Conservation (phyloP, 2,113 vertebrate genomes). For the Polyodon spathula region DNA sequence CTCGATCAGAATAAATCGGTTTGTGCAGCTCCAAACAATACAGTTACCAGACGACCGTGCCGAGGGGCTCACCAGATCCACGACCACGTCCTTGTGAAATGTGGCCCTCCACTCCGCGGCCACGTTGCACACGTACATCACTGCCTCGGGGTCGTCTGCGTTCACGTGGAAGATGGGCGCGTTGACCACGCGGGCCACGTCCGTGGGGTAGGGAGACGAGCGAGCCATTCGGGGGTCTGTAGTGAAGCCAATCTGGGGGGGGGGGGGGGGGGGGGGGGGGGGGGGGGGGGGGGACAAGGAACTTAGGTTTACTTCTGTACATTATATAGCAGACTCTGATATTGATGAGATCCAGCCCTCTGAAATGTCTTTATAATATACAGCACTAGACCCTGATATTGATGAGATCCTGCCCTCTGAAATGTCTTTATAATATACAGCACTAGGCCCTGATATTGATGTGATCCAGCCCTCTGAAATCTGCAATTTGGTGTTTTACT, state of each 20-base stretch:
- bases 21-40: too few species aligned
- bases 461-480: too few species aligned
- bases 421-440: too few species aligned
- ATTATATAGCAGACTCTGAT: neutral
- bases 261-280: slow-evolving; percentile 1
- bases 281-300: too few species aligned
- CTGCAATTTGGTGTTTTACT: too few species aligned
- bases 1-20: too few species aligned
- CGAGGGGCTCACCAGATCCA: slow-evolving; percentile 70
- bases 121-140: slow-evolving; percentile 84
- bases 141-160: slow-evolving; percentile 79
- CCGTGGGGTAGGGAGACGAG: slow-evolving; percentile 83
- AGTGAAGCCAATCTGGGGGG: slow-evolving; percentile 81
- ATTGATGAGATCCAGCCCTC: too few species aligned
- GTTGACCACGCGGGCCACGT: slow-evolving; percentile 82
- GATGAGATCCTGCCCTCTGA: too few species aligned
- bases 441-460: too few species aligned
- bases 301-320: too few species aligned
- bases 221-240: slow-evolving; percentile 89
- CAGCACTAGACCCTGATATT: too few species aligned
- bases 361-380: too few species aligned
- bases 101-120: slow-evolving; percentile 86
- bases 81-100: slow-evolving; percentile 91
- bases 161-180: slow-evolving; percentile 94
- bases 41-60: neutral